Evolutionary conservation across 2,797 vertebrate species (phyloP).

Genomic region (Falco concolor): DNA sequence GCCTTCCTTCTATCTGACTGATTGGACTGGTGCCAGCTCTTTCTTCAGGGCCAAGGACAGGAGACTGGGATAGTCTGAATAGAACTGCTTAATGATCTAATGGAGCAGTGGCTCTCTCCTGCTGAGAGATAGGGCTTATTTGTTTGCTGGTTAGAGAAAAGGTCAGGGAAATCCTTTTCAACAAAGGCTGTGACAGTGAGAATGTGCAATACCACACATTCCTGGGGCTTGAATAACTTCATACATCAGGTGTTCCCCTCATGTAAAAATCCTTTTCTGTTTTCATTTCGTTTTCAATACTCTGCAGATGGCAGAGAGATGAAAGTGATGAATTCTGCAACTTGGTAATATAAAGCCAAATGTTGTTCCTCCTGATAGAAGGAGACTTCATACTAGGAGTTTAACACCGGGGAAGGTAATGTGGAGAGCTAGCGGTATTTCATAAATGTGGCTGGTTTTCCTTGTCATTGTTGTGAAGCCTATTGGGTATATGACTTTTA

Average conservation of each 20-base stretch:
- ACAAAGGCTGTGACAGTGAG: conserved; percentile 73
- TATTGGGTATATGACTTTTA: conserved; percentile 25
- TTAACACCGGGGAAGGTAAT: conserved; percentile 24
- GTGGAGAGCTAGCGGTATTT: conserved; percentile 4
- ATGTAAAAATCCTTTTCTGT: conserved; percentile 63
- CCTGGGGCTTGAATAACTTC: conserved; percentile 73
- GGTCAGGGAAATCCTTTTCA: conserved; percentile 79
- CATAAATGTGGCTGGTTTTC: conserved; percentile 5
- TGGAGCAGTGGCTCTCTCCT: conserved; percentile 73
- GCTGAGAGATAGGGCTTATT: conserved; percentile 77
- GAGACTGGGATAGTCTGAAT: conserved; percentile 74
- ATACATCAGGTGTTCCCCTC: conserved; percentile 69
- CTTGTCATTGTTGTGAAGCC: neutral
- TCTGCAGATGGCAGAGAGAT: conserved; percentile 75
- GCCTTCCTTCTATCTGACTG: conserved; percentile 74
- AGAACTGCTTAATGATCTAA: conserved; percentile 78
- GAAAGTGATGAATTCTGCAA: conserved; percentile 69
- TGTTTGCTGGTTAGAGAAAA: conserved; percentile 76
- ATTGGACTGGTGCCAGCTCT: conserved; percentile 82
- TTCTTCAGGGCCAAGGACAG: conserved; percentile 85
- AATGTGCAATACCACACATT: conserved; percentile 68
- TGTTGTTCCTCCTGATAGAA: conserved; percentile 43
- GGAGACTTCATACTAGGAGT: conserved; percentile 47
- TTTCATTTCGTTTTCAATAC: conserved; percentile 74
- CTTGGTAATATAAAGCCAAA: conserved; percentile 63